A percentile compares a stretch with the other conserved stretches of the same genome.
Evolutionary conservation across 2,888 invertebrate genomes (phyloP).

Genomic region (Calameuta pallipes): DNA sequence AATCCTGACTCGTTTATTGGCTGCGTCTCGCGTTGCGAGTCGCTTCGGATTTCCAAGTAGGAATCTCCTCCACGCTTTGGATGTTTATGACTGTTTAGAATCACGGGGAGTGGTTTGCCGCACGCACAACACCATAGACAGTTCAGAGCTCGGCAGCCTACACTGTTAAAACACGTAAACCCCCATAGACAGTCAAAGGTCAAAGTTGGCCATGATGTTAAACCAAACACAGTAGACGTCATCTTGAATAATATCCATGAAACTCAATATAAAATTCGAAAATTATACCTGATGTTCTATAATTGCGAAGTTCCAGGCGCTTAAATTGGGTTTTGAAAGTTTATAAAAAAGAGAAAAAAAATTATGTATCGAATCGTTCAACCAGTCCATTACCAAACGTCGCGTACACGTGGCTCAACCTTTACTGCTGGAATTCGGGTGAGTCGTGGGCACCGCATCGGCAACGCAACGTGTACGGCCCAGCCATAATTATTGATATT

Average conservation of each 20-base stretch:
- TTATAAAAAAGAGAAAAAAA: background rate
- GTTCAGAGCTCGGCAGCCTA: constrained; percentile 26
- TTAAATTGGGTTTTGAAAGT: background rate
- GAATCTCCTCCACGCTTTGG: constrained; percentile 34
- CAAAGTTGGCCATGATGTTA: background rate
- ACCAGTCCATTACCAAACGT: background rate
- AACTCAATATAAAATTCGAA: background rate
- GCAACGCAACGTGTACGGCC: constrained; percentile 10
- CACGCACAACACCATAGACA: constrained; percentile 38
- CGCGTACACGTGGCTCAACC: background rate
- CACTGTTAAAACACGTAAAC: constrained; percentile 40
- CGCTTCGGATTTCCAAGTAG: constrained; percentile 39
- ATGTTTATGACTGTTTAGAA: constrained; percentile 56
- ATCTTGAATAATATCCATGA: background rate
- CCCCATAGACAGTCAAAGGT: background rate
- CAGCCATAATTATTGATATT: constrained; percentile 45
- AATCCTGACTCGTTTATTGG: background rate
- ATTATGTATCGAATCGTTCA: background rate
- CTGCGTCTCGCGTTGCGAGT: background rate
- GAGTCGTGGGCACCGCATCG: background rate
- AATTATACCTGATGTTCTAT: background rate
- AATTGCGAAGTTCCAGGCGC: background rate
- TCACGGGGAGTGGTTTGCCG: constrained; percentile 51
- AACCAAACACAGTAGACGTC: background rate
- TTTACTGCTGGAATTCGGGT: background rate